Evolutionary conservation across 2,888 invertebrate genomes (phyloP), one percentile per base, ranked within the genome.

Genomic region (Digitonthophagus gazella): DNA sequence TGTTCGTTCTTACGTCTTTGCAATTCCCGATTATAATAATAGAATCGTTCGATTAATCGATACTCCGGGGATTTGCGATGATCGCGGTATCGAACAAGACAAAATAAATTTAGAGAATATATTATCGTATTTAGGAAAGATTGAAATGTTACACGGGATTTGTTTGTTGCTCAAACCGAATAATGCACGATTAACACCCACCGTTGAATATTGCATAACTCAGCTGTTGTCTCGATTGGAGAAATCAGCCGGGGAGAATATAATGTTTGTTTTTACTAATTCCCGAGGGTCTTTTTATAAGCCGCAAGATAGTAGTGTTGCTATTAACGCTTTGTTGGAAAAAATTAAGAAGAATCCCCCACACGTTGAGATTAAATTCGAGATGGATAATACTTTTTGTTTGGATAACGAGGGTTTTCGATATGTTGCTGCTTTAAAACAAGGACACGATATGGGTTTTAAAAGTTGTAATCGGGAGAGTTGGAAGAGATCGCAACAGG

Each of bases 1-100:
- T 15, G 58, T 81, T 92, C 94, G 11, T 90, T 90, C 68, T 92
- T 94, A 80, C 93, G 93, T 65, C 1, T 76, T 75, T 71, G 73
- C 70, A 15, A 69, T 72, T 8, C 14, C 65, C 58, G 28, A 61
- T 44, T 71, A 28, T 63, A 73, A 56, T 63, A 69, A 19, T 75
- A 73, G 68, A 66, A 44, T 8, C 1, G 71, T 81, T 20, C 77
- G 81, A 2, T 65, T 81, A 15, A 81, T 81, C 15, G 81, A 81
- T 68, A 80, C 81, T 1, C 80, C 81, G 3, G 80, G 81, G 6
- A 77, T 81, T 15, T 74, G 74, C 5, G 75, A 75, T 68, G 69
- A 74, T 0, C 69, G 75, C 15, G 75, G 75, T 15, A 67, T 75
- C 15, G 67, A 73, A 18, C 71, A 75, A 56, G 76, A 76, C 56